These are phyloP conservation scores for Grallaria varia DNA, from an alignment of 2,113 vertebrate genomes.

Conservation along the genomic window DNA sequence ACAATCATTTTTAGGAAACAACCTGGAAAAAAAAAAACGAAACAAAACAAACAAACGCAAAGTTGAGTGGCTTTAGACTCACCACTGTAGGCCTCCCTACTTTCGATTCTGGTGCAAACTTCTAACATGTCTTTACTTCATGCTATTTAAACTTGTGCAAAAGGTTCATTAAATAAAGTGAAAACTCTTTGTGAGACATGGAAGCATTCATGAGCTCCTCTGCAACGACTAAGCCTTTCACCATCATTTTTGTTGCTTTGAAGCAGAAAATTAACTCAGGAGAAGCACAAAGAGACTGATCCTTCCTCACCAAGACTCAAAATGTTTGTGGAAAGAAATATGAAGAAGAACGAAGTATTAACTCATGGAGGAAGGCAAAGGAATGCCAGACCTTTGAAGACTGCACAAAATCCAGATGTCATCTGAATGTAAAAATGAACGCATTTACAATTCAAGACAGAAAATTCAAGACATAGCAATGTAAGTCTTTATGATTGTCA, in stretches of 20 bases:
- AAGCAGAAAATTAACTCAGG: background rate
- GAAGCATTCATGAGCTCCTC: background rate
- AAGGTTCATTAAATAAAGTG: background rate
- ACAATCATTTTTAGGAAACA: background rate
- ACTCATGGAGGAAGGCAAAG: background rate
- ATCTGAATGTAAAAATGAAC: background rate
- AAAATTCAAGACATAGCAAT: background rate
- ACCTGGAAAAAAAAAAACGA: background rate
- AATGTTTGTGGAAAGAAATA: background rate
- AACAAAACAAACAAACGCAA: background rate
- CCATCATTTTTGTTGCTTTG: background rate
- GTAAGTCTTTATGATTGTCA: background rate
- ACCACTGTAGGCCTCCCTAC: background rate
- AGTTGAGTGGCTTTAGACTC: background rate
- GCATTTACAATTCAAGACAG: background rate
- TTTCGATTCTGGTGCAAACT: background rate
- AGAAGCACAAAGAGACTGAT: background rate
- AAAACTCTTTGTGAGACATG: background rate
- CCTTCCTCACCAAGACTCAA: background rate
- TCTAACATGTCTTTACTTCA: background rate
- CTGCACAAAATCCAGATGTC: background rate
- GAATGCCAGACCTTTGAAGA: background rate
- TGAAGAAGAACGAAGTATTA: background rate
- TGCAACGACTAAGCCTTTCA: background rate
- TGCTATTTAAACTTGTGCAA: background rate